Conservation (phyloP, 2,113 vertebrate species). For the Urocitellus parryii region DNA sequence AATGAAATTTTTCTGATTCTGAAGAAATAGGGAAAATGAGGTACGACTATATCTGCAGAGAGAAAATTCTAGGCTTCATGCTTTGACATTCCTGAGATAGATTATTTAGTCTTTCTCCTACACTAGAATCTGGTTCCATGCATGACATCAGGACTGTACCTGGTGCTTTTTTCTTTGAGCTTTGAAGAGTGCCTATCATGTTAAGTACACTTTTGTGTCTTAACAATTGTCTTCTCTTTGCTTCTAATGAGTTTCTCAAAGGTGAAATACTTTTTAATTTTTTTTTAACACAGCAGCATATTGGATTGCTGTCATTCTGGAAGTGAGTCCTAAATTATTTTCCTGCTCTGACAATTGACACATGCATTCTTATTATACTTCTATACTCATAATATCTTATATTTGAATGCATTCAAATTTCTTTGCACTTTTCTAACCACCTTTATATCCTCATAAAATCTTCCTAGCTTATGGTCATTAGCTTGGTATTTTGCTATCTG, state of each 20-base stretch:
- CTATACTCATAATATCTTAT: neutral
- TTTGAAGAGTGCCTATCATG: neutral
- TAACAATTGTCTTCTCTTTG: neutral
- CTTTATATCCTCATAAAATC: neutral
- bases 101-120: neutral
- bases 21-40: neutral
- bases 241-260: neutral
- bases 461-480: neutral
- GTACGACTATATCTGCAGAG: neutral
- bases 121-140: neutral
- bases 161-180: neutral
- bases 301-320: conserved; percentile 24
- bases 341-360: neutral
- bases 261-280: neutral
- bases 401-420: conserved; percentile 26
- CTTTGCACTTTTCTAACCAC: neutral
- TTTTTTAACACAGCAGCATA: neutral
- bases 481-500: neutral
- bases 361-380: neutral
- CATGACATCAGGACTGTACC: neutral
- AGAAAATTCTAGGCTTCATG: neutral
- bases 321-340: neutral
- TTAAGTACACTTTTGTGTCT: neutral
- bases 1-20: neutral
- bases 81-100: neutral